These are phyloP conservation scores for Lepus europaeus DNA, from an alignment of 2,113 vertebrate genomes.

Conservation along the genomic window DNA sequence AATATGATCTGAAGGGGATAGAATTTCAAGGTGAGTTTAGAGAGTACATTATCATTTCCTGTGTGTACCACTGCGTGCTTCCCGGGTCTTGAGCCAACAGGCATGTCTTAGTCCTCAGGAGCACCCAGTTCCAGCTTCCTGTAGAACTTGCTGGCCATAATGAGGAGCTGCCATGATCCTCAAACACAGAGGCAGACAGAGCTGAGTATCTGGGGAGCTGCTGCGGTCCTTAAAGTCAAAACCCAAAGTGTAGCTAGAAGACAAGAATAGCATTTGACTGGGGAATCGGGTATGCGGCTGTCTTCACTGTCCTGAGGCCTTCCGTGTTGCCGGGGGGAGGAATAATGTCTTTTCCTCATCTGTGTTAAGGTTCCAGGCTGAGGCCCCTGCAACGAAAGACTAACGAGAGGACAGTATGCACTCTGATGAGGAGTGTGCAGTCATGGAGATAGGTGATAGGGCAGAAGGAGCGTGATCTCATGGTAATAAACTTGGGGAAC, in stretches of 20 bases:
- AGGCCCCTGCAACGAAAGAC: background rate
- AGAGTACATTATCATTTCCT: background rate
- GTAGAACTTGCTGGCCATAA: background rate
- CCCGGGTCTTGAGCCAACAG: background rate
- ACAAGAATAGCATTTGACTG: background rate
- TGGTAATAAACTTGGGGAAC: background rate
- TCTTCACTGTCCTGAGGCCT: background rate
- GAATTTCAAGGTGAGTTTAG: slow-evolving; percentile 9
- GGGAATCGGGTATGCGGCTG: background rate
- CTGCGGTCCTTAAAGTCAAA: background rate
- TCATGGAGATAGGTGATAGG: background rate
- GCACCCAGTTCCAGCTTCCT: background rate
- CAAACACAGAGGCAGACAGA: background rate
- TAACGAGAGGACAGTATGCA: background rate
- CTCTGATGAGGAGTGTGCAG: background rate
- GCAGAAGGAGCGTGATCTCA: background rate
- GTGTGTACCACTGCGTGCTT: background rate
- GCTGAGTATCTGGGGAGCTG: background rate
- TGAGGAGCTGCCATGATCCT: background rate
- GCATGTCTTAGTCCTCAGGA: background rate
- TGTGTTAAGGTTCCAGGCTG: background rate
- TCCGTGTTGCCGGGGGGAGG: background rate
- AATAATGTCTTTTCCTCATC: background rate
- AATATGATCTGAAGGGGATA: background rate
- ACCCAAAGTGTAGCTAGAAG: background rate